Conservation (phyloP, 1,140 invertebrate genomes). For the Philopotamus ludificatus region DNA sequence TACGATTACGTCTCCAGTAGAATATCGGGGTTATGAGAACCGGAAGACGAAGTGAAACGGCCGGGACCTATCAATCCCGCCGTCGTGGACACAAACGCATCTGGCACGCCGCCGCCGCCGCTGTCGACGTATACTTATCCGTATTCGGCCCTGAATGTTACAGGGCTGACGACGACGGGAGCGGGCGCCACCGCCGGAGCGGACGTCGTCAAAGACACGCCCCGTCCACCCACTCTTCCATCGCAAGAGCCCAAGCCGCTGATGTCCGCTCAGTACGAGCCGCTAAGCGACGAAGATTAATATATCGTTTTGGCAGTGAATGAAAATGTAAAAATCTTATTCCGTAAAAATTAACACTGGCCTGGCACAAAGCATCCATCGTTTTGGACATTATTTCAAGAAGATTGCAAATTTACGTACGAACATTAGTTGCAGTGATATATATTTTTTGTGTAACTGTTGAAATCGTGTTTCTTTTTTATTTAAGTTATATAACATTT, state of each 20-base stretch:
- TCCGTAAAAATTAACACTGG: too few relatives aligned
- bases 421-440: too few relatives aligned
- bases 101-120: slow-evolving; percentile 46
- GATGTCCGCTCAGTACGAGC: slow-evolving; percentile 82
- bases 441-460: too few relatives aligned
- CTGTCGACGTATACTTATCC: slow-evolving; percentile 61
- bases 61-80: slow-evolving; percentile 61
- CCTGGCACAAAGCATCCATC: too few relatives aligned
- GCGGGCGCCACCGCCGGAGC: slow-evolving; percentile 47
- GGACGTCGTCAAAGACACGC: slow-evolving; percentile 52
- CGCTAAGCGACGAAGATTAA: slow-evolving; percentile 84
- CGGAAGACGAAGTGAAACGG: slow-evolving; percentile 66
- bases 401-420: too few relatives aligned
- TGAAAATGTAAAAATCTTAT: neutral
- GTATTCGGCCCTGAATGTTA: slow-evolving; percentile 61
- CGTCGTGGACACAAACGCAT: slow-evolving; percentile 57
- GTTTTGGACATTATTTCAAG: too few relatives aligned
- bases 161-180: slow-evolving; percentile 45
- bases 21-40: slow-evolving; percentile 90
- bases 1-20: slow-evolving; percentile 81
- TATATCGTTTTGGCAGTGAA: slow-evolving; percentile 19
- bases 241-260: slow-evolving; percentile 74
- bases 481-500: too few relatives aligned
- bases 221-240: slow-evolving; percentile 50
- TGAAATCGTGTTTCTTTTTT: too few relatives aligned